These are phyloP conservation scores for Ara ararauna DNA, from an alignment of 2,797 vertebrate species.

Conservation along the genomic window DNA sequence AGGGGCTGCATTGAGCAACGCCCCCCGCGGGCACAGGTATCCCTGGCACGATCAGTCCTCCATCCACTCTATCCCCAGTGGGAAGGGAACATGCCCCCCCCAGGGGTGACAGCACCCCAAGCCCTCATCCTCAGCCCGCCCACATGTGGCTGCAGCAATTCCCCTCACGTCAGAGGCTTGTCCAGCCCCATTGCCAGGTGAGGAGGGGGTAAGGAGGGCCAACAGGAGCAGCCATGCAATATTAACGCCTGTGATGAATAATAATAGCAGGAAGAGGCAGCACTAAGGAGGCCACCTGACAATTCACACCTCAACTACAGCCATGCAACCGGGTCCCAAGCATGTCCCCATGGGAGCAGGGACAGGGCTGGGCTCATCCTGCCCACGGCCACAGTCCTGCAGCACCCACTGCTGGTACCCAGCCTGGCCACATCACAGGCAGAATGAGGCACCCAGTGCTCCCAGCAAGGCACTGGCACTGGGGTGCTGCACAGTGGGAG, in stretches of 20 bases:
- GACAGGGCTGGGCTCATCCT: neutral
- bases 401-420: neutral
- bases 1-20: neutral
- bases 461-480: neutral
- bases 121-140: neutral
- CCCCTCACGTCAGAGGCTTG: conserved; percentile 25
- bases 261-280: conserved; percentile 56
- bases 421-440: neutral
- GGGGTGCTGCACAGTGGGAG: neutral
- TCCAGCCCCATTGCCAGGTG: neutral
- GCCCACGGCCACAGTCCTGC: neutral
- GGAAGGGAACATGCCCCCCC: neutral
- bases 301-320: conserved; percentile 52
- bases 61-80: neutral
- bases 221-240: conserved; percentile 24
- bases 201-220: conserved; percentile 66
- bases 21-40: neutral
- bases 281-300: conserved; percentile 62
- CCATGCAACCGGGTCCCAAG: neutral
- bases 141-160: neutral
- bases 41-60: neutral
- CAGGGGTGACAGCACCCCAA: rapidly evolving
- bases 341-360: rapidly evolving
- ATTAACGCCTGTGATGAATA: conserved; percentile 64
- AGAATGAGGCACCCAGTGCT: neutral